Conservation (phyloP, 2,113 vertebrate species). For the Etheostoma spectabile region DNA sequence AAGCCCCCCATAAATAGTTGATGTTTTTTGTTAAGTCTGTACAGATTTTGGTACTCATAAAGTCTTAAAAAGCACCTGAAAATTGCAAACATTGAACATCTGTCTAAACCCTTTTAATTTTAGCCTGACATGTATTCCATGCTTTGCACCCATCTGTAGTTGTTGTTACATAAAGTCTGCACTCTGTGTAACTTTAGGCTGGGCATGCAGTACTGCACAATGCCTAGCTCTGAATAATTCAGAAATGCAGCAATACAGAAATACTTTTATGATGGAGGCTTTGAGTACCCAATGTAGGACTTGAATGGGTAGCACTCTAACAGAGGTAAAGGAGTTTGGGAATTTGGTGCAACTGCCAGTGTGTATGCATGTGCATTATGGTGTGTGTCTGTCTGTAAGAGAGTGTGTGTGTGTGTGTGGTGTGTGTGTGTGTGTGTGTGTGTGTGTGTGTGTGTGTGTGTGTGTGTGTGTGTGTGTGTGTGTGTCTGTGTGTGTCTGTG, state of each 20-base stretch:
- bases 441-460: conserved; percentile 18
- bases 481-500: neutral
- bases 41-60: neutral
- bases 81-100: conserved; percentile 12
- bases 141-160: conserved; percentile 38
- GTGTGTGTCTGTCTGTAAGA: conserved; percentile 16
- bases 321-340: conserved; percentile 38
- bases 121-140: neutral
- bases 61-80: conserved; percentile 1
- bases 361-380: conserved; percentile 7
- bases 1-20: neutral
- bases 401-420: conserved; percentile 10
- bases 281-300: conserved; percentile 61
- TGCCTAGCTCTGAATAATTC: conserved; percentile 75
- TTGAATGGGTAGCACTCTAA: conserved; percentile 50
- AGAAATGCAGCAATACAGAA: conserved; percentile 71
- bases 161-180: conserved; percentile 64
- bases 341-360: conserved; percentile 28
- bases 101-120: conserved; percentile 7
- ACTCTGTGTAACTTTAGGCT: conserved; percentile 41
- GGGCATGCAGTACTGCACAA: conserved; percentile 51
- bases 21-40: neutral
- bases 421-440: neutral
- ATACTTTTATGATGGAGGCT: conserved; percentile 66
- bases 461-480: conserved; percentile 10